Conservation (phyloP, 2,888 invertebrate genomes). For the Schizaphis graminum region DNA sequence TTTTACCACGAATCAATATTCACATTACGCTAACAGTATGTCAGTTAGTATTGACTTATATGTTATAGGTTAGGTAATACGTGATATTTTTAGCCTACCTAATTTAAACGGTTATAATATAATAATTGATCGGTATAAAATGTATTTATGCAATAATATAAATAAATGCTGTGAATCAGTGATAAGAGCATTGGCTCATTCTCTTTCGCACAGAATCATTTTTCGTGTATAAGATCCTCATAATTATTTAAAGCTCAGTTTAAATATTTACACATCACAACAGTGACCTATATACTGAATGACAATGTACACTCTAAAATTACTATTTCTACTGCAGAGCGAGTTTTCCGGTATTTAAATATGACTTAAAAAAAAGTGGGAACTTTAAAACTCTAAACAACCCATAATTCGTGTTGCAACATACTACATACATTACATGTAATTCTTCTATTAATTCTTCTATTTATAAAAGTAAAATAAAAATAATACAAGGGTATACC, state of each 20-base stretch:
- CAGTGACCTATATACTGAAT: not conserved
- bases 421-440: too few relatives aligned
- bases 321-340: not conserved
- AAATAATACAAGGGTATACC: not conserved
- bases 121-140: not conserved
- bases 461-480: not conserved
- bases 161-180: not conserved
- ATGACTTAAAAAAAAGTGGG: not conserved
- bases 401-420: not conserved
- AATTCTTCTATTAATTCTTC: too few relatives aligned
- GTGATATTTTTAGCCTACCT: not conserved
- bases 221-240: not conserved
- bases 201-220: not conserved
- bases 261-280: not conserved
- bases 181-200: not conserved
- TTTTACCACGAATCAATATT: not conserved
- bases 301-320: not conserved
- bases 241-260: not conserved
- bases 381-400: not conserved
- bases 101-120: not conserved
- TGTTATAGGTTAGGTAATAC: not conserved
- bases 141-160: not conserved
- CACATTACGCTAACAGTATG: not conserved
- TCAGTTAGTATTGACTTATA: not conserved
- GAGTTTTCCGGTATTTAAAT: not conserved